Conservation (phyloP, 2,113 vertebrate species). For the Zootoca vivipara region DNA sequence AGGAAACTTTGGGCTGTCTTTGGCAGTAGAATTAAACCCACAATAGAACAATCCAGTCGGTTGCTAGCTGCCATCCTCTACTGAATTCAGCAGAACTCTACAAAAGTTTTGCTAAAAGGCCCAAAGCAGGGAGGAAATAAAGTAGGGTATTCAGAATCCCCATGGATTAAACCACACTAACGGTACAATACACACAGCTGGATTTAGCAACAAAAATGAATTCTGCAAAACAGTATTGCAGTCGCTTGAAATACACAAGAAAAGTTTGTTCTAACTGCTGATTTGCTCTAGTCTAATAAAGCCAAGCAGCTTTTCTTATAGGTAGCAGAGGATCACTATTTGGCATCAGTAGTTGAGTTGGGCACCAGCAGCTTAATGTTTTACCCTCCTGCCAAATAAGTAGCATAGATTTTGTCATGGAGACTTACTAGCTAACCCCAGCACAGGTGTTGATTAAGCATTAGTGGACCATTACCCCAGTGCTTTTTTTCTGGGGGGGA, state of each 20-base stretch:
- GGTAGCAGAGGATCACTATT: background rate
- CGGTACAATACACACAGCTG: too few relatives aligned
- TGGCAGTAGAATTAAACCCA: too few relatives aligned
- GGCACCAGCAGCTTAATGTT: background rate
- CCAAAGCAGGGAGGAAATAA: background rate
- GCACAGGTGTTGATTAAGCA: background rate
- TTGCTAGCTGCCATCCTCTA: background rate
- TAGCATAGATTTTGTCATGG: background rate
- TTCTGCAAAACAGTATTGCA: background rate
- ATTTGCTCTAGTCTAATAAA: background rate
- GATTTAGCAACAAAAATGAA: too few relatives aligned
- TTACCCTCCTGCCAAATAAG: background rate
- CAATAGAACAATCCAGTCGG: background rate
- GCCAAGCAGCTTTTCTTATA: background rate
- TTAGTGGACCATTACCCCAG: too few relatives aligned
- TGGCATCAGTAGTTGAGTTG: background rate
- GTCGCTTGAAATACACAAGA: background rate
- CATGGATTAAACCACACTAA: background rate
- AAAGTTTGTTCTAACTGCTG: background rate
- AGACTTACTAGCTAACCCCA: background rate
- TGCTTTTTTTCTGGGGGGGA: too few relatives aligned
- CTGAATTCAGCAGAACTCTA: background rate
- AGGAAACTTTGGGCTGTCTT: background rate
- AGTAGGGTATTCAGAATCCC: background rate
- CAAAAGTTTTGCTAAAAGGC: background rate